Base-by-base conservation (phyloP, 2,888 invertebrate species). In the Ennomos erosarius region DNA sequence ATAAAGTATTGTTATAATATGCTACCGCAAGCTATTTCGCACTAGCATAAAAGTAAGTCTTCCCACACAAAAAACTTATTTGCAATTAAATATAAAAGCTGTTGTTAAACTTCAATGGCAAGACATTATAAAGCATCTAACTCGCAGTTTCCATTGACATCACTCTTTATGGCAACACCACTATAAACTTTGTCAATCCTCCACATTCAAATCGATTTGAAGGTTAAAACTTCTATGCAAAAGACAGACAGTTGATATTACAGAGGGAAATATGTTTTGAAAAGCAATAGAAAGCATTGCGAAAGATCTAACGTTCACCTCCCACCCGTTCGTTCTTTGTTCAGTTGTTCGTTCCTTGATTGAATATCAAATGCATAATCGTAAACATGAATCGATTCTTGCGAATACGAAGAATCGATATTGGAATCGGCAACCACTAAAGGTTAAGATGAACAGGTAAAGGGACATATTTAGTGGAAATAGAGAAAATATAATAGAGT, bases 301-400 rank as follows among this genome's bases (percentile, higher is more conserved):
- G 34, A 46, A 49, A 66, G 68, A 65, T 65, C 72, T 70, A 73
- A 74, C 73, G 75, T 68, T 66, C n/a, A n/a, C n/a, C n/a, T n/a
- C 69, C 72, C 68, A 76, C 69, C 72, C 70, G 72, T 70, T 74
- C 71, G 72, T 69, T 72, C 63, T 79, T 76, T 85, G 26, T 26
- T 26, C 26, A 26, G 26, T 88, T 87, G 88, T 87, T 76, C 79
- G 73, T 66, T 70, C 67, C 68, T 82, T 84, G 88, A 89, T 87
- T 87, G 86, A 88, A 89, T 86, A 83, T 83, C 79, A 78, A 79
- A 85, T 79, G 80, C 66, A 84, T 81, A 85, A 86, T 90, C 89
- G 84, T 89, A 90, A 90, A 89, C 66, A 76, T 73, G 75, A 78
- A 83, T 84, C 86, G 84, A 85, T 84, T 85, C 79, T 79, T 75